Base-by-base conservation (phyloP, 1,140 invertebrate species). In the Drosophila nikananu region DNA sequence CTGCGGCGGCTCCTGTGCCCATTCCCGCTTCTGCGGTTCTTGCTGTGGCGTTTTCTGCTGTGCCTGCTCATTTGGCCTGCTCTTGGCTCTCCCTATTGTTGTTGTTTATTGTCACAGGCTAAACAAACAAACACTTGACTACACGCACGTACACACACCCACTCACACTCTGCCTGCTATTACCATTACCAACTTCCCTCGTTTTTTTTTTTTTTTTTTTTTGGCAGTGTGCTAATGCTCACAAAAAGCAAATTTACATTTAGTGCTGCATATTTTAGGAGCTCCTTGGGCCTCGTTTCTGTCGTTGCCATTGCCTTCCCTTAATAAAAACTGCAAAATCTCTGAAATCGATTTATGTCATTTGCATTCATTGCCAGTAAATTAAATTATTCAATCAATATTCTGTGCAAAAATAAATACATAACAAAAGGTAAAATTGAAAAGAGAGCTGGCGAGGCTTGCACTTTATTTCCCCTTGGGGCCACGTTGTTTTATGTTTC, bases 241-340 rank as follows among this genome's bases (percentile, higher is more conserved):
- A 63, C 60, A 65, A 72, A 77, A 75, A 73, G 75, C 75, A 79
- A 71, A 86, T 86, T 89, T 75, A 75, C 86, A 90, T 84, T 89
- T 81, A 70, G 77, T 84, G 57, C 57, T 81, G 82, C 82, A 84
- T 84, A 84, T 59, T 73, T 80, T 57, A 61, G 42, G 57, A 67
- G 58, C 75, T 44, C 23, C 49, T 21, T 32, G 17, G 8, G 9
- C 44, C 51, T 21, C 30, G 27, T 21, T 49, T n/a, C 48, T 52
- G 32, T 59, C 61, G 9, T 25, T 7, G 64, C n/a, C 27, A 17
- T n/a, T 25, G 15, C 25, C 15, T n/a, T 71, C 17, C 35, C 25
- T 9, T 42, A 60, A 72, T 72, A 49, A 72, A 51, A 71, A 51
- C 44, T 49, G 27, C 37, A 44, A 75, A 75, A 63, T 75, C 58